Conservation (phyloP, 2,797 vertebrate species). For the Pagetopsis macropterus region DNA sequence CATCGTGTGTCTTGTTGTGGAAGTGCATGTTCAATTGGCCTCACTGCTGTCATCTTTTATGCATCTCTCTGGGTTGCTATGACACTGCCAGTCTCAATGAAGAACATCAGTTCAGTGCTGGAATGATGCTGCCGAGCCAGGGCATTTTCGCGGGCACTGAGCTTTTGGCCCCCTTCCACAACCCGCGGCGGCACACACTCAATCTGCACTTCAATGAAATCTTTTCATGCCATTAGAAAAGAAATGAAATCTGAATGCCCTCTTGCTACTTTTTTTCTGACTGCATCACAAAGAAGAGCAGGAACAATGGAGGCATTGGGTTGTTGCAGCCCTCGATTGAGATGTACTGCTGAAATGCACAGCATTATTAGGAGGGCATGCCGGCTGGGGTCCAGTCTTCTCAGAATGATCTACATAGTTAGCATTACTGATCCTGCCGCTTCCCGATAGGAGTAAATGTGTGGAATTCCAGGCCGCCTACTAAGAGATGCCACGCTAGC, state of each 20-base stretch:
- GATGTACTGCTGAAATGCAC: slow-evolving; percentile 80
- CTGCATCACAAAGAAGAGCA: slow-evolving; percentile 74
- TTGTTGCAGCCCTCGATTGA: slow-evolving; percentile 80
- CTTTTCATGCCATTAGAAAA: slow-evolving; percentile 82
- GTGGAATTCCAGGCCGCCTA: slow-evolving; percentile 85
- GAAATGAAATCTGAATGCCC: slow-evolving; percentile 77
- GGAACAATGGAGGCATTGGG: slow-evolving; percentile 84
- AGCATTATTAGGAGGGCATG: slow-evolving; percentile 80
- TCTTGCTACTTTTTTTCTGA: slow-evolving; percentile 67
- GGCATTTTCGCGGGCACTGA: slow-evolving; percentile 67
- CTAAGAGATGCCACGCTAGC: slow-evolving; percentile 77
- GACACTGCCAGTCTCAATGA: slow-evolving; percentile 52
- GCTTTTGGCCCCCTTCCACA: slow-evolving; percentile 67
- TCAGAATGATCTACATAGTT: slow-evolving; percentile 85
- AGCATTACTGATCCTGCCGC: slow-evolving; percentile 79
- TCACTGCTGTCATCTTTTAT: slow-evolving; percentile 59
- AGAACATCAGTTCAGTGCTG: slow-evolving; percentile 52
- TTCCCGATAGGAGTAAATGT: slow-evolving; percentile 78
- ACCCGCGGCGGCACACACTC: slow-evolving; percentile 68
- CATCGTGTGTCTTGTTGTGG: slow-evolving; percentile 36
- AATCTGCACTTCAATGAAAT: slow-evolving; percentile 84
- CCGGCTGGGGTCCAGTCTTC: slow-evolving; percentile 74
- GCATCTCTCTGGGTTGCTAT: slow-evolving; percentile 65
- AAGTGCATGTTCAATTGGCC: slow-evolving; percentile 41
- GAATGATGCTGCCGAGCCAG: slow-evolving; percentile 52